Percentiles rank a stretch among this genome's conserved stretches.
Evolutionary conservation across 2,888 invertebrate genomes (phyloP).

Genomic region (Punctoribates punctum): DNA sequence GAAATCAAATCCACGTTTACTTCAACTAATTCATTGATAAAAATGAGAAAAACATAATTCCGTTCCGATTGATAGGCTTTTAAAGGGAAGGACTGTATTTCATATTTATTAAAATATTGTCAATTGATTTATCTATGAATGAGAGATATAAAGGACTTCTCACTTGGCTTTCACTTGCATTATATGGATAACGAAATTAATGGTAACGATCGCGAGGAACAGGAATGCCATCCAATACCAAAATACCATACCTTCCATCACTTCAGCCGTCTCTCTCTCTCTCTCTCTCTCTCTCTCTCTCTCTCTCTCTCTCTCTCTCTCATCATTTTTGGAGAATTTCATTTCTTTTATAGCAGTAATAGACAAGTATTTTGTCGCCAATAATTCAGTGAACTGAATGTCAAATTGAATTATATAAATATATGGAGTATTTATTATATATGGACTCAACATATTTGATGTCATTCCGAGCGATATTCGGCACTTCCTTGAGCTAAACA

Average conservation of each 20-base stretch:
- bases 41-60: no score
- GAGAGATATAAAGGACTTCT: background rate
- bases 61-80: no score
- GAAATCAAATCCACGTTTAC: no score
- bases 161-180: background rate
- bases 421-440: background rate
- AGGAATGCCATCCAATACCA: slow-evolving; percentile 17
- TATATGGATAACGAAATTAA: slow-evolving; percentile 17
- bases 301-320: slow-evolving; percentile 30
- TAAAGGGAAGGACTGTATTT: no score
- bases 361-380: background rate
- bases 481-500: no score
- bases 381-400: background rate
- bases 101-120: background rate
- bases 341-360: background rate
- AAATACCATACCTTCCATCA: slow-evolving; percentile 2
- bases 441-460: no score
- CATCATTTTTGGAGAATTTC: background rate
- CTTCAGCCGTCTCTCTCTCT: background rate
- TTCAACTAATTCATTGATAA: no score
- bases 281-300: slow-evolving; percentile 24
- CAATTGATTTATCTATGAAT: background rate
- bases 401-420: slow-evolving; percentile 10
- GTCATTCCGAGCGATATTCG: no score
- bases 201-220: slow-evolving; percentile 7